Evolutionary conservation across 1,140 invertebrate genomes (phyloP).

Genomic region (Calycopis cecrops): DNA sequence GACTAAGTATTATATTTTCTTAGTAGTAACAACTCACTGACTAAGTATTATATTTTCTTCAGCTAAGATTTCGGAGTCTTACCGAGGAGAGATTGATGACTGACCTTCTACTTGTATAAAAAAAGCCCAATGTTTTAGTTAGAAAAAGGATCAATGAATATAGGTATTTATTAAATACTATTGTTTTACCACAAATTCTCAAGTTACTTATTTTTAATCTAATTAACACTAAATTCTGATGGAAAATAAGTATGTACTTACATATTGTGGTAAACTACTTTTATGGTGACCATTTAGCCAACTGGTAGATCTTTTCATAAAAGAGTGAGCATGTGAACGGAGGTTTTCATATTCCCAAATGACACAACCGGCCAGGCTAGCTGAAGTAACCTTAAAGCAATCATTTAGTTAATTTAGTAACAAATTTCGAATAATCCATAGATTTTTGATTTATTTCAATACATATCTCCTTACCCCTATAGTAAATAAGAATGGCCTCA

Average conservation of each 20-base stretch:
- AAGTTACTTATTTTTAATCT: slow-evolving; percentile 3
- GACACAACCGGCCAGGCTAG: slow-evolving; percentile 83
- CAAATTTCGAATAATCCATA: slow-evolving; percentile 12
- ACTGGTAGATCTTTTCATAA: slow-evolving; percentile 74
- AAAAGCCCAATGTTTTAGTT: no score
- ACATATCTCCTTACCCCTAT: slow-evolving; percentile 75
- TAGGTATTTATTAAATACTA: no score
- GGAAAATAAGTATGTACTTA: slow-evolving; percentile 29
- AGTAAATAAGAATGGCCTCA: slow-evolving; percentile 82
- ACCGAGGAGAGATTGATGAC: no score
- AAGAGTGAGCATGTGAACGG: slow-evolving; percentile 77
- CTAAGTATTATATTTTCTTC: no score
- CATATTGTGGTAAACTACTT: slow-evolving; percentile 53
- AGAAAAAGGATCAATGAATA: no score
- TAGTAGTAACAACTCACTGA: no score
- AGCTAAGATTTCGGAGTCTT: no score
- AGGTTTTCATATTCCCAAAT: slow-evolving; percentile 94
- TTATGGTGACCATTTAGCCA: slow-evolving; percentile 74
- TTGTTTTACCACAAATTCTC: no score
- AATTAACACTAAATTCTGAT: slow-evolving; percentile 16
- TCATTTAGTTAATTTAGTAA: slow-evolving; percentile 13
- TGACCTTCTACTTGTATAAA: no score
- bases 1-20: no score
- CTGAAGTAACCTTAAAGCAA: slow-evolving; percentile 80
- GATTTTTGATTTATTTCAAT: neutral